Evolutionary conservation across 2,888 invertebrate species (phyloP).

Genomic region (Agelastica alni): DNA sequence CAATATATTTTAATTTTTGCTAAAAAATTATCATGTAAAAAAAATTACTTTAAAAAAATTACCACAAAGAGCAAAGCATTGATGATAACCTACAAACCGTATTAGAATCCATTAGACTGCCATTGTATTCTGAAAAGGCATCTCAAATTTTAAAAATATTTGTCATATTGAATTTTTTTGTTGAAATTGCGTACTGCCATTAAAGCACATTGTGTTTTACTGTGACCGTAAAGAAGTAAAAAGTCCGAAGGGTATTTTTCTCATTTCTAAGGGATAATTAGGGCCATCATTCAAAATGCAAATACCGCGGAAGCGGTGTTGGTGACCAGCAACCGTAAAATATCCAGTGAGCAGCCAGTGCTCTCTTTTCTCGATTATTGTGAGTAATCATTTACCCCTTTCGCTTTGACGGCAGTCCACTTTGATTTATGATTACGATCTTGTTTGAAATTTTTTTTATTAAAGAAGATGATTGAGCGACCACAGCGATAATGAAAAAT

Average conservation of each 20-base stretch:
- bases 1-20: no score
- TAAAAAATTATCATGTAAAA: no score
- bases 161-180: conserved; percentile 12
- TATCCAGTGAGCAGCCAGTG: conserved; percentile 34
- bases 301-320: conserved; percentile 34
- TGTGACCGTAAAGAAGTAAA: conserved; percentile 16
- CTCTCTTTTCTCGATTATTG: conserved; percentile 48
- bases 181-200: conserved; percentile 6
- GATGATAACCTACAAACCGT: not conserved
- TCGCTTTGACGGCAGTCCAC: conserved; percentile 39
- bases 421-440: conserved; percentile 35
- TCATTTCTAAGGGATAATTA: conserved; percentile 34
- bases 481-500: no score
- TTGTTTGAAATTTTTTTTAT: conserved; percentile 3
- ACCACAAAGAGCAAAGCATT: no score
- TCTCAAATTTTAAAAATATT: conserved; percentile 4
- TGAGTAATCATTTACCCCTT: conserved; percentile 55
- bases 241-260: conserved; percentile 29
- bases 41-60: no score
- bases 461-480: no score
- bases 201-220: conserved; percentile 8
- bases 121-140: conserved; percentile 1
- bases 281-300: conserved; percentile 36
- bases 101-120: not conserved
- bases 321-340: conserved; percentile 35